A percentile compares a stretch with the other conserved stretches of the same genome.
Conservation (phyloP, 2,113 vertebrate genomes). For the human (Homo sapiens) region GRCh38 chr1:170600001-170600500, state of each 20-base stretch:
- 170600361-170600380: not conserved
- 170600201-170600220: constrained; percentile 3
- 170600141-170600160: not conserved
- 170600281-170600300: not conserved
- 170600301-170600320: not conserved
- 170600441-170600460: not conserved
- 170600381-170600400: not conserved
- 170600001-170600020: not conserved
- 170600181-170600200: not conserved
- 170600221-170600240: not conserved
- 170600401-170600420: not conserved
- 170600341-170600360: not conserved
- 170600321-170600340: not conserved
- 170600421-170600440: not conserved
- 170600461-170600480: not conserved
- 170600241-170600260: not conserved
- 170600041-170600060: not conserved
- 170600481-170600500: not conserved
- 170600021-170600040: not conserved
- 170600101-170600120: not conserved
- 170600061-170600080: not conserved
- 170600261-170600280: not conserved
- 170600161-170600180: not conserved
- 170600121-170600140: not conserved
- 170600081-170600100: not conserved